Evolutionary conservation across 2,113 vertebrate species (phyloP).

Genomic region (Lutjanus erythropterus): DNA sequence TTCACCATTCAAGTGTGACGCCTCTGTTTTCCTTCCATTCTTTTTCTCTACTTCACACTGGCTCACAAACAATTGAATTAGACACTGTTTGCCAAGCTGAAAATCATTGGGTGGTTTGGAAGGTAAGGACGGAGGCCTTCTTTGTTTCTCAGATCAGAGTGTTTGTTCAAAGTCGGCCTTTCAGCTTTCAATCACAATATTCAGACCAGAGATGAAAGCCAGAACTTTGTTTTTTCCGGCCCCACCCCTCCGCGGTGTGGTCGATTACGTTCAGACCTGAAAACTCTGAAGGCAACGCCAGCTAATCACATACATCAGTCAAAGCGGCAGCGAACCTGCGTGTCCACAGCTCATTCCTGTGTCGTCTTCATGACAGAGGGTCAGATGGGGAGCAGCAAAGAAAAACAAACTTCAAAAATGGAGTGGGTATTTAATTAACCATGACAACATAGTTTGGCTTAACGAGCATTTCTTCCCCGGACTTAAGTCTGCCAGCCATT

Average conservation of each 20-base stretch:
- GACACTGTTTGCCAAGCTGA: slow-evolving; percentile 43
- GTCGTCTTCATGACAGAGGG: slow-evolving; percentile 52
- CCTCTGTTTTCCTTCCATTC: slow-evolving; percentile 13
- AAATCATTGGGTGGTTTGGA: slow-evolving; percentile 25
- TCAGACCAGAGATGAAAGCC: slow-evolving; percentile 52
- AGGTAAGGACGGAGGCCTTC: background rate
- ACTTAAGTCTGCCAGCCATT: slow-evolving; percentile 56
- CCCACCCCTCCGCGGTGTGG: background rate
- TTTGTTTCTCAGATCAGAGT: slow-evolving; percentile 29
- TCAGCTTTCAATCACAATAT: slow-evolving; percentile 49
- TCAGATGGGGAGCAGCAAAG: slow-evolving; percentile 23
- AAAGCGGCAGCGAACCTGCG: slow-evolving; percentile 21
- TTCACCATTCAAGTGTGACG: slow-evolving; percentile 23
- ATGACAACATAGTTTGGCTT: slow-evolving; percentile 62
- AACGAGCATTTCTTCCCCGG: slow-evolving; percentile 62
- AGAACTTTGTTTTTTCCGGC: slow-evolving; percentile 4
- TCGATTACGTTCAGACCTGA: slow-evolving; percentile 27
- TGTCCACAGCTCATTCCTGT: slow-evolving; percentile 25
- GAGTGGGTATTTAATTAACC: slow-evolving; percentile 73
- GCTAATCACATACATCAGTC: slow-evolving; percentile 64
- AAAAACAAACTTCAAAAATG: slow-evolving; percentile 69
- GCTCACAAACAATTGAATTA: slow-evolving; percentile 53
- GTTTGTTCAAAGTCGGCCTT: slow-evolving; percentile 49
- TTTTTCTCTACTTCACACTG: slow-evolving; percentile 17
- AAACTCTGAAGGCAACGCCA: slow-evolving; percentile 46